These are phyloP conservation scores for Phrynosoma blainvillii DNA, from an alignment of 2,113 vertebrate genomes.

Conservation along the genomic window DNA sequence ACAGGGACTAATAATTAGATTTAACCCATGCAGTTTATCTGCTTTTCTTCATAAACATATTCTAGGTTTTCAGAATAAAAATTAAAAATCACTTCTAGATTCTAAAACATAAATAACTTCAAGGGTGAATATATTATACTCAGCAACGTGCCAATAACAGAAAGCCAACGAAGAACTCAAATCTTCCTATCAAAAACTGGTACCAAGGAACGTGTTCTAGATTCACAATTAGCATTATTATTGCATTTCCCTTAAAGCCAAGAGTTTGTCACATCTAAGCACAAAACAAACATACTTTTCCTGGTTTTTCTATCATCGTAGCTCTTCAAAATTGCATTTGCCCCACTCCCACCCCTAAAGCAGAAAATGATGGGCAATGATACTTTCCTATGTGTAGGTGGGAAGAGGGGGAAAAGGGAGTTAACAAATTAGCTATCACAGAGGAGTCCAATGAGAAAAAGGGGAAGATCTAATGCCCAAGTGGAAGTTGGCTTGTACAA, in stretches of 20 bases:
- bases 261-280: not conserved
- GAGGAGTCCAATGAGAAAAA: too few relatives aligned
- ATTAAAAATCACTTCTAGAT: not conserved
- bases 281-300: not conserved
- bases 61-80: not conserved
- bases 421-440: not conserved
- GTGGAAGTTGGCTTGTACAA: too few relatives aligned
- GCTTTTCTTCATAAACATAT: not conserved
- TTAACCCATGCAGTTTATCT: not conserved
- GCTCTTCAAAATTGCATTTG: not conserved
- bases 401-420: not conserved
- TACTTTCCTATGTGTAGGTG: too few relatives aligned
- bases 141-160: not conserved
- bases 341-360: not conserved
- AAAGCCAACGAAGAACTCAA: not conserved
- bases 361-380: not conserved
- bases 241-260: not conserved
- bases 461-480: too few relatives aligned
- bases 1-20: not conserved
- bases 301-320: not conserved
- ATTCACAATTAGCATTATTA: not conserved
- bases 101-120: not conserved
- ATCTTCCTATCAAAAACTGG: not conserved
- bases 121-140: not conserved
- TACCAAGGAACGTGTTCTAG: not conserved